Base-by-base conservation (phyloP, 2,888 invertebrate genomes). In the Teleiodes luculella region DNA sequence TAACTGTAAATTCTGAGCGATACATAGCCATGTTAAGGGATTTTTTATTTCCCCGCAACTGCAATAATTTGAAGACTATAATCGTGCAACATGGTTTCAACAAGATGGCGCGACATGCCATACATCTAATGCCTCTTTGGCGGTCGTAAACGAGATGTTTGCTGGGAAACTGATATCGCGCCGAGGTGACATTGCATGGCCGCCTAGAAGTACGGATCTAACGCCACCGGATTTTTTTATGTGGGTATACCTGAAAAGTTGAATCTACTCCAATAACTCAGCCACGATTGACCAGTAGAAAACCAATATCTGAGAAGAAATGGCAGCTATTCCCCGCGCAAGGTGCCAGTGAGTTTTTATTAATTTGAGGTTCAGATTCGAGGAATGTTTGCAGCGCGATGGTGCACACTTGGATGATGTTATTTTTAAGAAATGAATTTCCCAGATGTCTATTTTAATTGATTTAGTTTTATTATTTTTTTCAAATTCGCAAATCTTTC, bases 61-160 rank as follows among this genome's bases (percentile, higher is more conserved):
- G 45, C 59, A 36, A 47, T 4, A 59, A 58, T 62, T 60, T 63
- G 43, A 48, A 49, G 59, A 56, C 47, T 62, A 56, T 20, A 62
- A 61, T 53, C 53, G 43, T 24, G 24, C 24, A 6, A 59, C 57
- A 30, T 62, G 63, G 63, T 56, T 66, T 53, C 61, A 66, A 43
- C 62, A 58, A 58, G 50, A 57, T 33, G 57, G 48, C 4, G 52
- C 58, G 3, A 59, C 60, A 14, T 56, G 56, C 47, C 60, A 57
- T 35, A 60, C 63, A 6, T 56, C 61, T 8, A 61, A 59, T 47
- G 54, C 30, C 18, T 52, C 57, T 16, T 16, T 63, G 54, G 24
- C 52, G 20, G 45, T 43, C 24, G 16, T 50, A 24, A 24, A 24
- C 24, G 24, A 24, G 24, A 24, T 24, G 24, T 24, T 24, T 24